phyloP scores from a whole-genome alignment of 2,797 vertebrate species.

The Gorsachius magnificus region DNA sequence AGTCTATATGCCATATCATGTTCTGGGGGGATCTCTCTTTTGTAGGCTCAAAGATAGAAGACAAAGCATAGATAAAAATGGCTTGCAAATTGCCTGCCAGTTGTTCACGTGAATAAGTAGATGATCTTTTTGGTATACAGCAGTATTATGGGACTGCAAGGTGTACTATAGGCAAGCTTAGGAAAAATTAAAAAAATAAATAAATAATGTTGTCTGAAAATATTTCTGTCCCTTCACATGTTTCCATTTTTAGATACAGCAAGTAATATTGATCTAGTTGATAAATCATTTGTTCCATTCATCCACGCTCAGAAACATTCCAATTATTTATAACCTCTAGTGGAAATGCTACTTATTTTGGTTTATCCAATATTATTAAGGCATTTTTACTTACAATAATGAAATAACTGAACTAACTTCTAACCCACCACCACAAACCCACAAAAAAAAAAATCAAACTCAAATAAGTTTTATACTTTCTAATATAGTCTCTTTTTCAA shows the following conservation, averaged over 20 bases:
- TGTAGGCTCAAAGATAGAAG: not conserved
- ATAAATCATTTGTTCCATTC: not conserved
- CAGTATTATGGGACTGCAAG: not conserved
- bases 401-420: not conserved
- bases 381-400: not conserved
- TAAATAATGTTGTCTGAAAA: not conserved
- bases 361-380: not conserved
- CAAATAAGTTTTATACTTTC: not conserved
- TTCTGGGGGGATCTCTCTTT: not conserved
- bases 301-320: not conserved
- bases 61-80: not conserved
- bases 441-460: not conserved
- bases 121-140: not conserved
- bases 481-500: not conserved
- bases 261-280: not conserved
- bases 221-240: not conserved
- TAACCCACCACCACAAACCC: not conserved
- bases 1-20: not conserved
- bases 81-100: not conserved
- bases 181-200: not conserved
- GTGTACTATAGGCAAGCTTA: not conserved
- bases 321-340: not conserved
- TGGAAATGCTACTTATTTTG: not conserved
- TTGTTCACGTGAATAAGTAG: not conserved
- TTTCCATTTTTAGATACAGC: not conserved